These are phyloP conservation scores for Apodemia hepburni DNA, from an alignment of 2,888 invertebrate species.

Conservation along the genomic window DNA sequence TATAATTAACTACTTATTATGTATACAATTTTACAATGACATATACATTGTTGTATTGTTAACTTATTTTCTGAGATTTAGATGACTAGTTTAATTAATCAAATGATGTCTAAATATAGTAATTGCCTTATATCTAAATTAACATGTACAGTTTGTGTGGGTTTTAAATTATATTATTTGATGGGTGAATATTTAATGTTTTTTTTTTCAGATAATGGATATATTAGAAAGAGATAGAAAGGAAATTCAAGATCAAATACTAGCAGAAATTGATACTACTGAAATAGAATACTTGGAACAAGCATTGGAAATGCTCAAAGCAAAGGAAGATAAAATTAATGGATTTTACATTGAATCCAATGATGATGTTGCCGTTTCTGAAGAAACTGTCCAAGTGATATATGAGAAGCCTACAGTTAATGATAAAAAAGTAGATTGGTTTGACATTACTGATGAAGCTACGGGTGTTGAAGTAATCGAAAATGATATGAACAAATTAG, in stretches of 20 bases:
- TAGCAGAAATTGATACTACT: conserved; percentile 86
- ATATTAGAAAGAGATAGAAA: conserved; percentile 87
- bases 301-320: conserved; percentile 85
- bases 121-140: too few relatives aligned
- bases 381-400: conserved; percentile 37
- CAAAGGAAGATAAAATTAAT: conserved; percentile 65
- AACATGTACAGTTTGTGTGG: too few relatives aligned
- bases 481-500: conserved; percentile 45
- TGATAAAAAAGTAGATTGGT: conserved; percentile 63
- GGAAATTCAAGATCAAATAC: conserved; percentile 82
- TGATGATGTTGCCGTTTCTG: conserved; percentile 21
- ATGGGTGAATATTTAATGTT: too few relatives aligned
- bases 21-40: too few relatives aligned
- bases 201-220: conserved; percentile 75
- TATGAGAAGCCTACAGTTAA: conserved; percentile 54
- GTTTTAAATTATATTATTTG: too few relatives aligned
- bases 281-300: conserved; percentile 93
- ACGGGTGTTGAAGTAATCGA: conserved; percentile 50
- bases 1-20: too few relatives aligned
- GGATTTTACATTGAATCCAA: conserved; percentile 38
- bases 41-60: too few relatives aligned
- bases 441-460: conserved; percentile 61
- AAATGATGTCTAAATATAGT: too few relatives aligned
- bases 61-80: too few relatives aligned
- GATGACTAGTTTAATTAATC: too few relatives aligned